phyloP scores from a whole-genome alignment of 2,888 invertebrate species.

The Cactoblastis cactorum region DNA sequence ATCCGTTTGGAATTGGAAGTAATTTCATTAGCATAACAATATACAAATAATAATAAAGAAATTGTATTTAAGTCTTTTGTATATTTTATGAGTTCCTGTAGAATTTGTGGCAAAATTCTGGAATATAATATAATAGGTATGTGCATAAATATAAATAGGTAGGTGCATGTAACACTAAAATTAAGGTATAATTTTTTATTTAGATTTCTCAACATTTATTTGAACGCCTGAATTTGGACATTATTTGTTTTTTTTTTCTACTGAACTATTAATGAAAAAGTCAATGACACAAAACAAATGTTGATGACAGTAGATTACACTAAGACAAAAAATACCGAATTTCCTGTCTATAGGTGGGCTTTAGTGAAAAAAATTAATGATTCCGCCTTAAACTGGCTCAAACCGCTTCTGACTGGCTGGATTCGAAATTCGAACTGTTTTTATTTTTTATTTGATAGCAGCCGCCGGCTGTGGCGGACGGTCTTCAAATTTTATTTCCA shows the following conservation, averaged over 20 bases:
- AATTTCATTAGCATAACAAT: neutral
- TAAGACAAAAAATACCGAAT: neutral
- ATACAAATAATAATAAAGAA: neutral
- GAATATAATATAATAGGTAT: no score
- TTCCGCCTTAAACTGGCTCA: neutral
- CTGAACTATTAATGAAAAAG: neutral
- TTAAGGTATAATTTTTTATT: no score
- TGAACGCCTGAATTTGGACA: no score
- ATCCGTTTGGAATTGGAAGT: neutral
- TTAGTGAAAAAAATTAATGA: slow-evolving; percentile 2
- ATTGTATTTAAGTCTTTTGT: neutral
- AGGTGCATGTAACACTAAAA: no score
- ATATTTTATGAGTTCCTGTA: neutral
- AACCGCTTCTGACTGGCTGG: neutral
- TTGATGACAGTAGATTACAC: no score
- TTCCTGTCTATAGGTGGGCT: neutral
- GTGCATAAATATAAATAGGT: no score
- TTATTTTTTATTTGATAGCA: slow-evolving; percentile 8
- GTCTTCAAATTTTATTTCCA: neutral
- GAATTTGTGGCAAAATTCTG: neutral
- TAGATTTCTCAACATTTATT: no score
- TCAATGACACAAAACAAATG: neutral
- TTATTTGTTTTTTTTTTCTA: neutral
- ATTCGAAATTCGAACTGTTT: neutral
- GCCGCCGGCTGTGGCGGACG: neutral